These are phyloP conservation scores for Syritta pipiens DNA, from an alignment of 2,888 invertebrate genomes.

Conservation along the genomic window DNA sequence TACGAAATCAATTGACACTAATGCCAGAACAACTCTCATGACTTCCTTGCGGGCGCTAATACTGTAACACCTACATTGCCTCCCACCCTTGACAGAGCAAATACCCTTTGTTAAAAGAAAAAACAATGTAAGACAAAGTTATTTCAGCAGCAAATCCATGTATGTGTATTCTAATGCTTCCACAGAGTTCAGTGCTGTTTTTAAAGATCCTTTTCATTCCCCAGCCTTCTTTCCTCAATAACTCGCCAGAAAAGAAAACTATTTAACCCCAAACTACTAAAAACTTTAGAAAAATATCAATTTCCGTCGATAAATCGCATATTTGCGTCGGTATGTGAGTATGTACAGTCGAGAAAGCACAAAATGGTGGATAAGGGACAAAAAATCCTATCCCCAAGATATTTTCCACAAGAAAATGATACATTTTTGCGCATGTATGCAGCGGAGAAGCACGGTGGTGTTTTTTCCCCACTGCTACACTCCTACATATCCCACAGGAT, in stretches of 20 bases:
- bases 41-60: too few relatives aligned
- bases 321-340: constrained; percentile 1
- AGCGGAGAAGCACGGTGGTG: constrained; percentile 1
- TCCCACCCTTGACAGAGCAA: too few relatives aligned
- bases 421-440: constrained; percentile 48
- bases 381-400: constrained; percentile 7
- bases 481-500: constrained; percentile 2
- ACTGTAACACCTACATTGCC: too few relatives aligned
- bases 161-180: too few relatives aligned
- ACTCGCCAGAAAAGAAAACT: background rate
- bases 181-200: too few relatives aligned
- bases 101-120: too few relatives aligned
- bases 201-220: too few relatives aligned
- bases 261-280: background rate
- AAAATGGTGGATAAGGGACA: constrained; percentile 37
- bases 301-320: constrained; percentile 17
- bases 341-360: constrained; percentile 2
- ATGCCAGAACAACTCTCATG: too few relatives aligned
- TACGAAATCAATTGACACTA: too few relatives aligned
- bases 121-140: too few relatives aligned
- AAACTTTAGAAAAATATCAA: constrained; percentile 41
- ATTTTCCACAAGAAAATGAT: constrained; percentile 21
- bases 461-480: background rate
- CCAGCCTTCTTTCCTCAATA: too few relatives aligned
- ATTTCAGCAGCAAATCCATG: too few relatives aligned